A percentile compares a stretch with the other conserved stretches of the same genome.
phyloP scores from a whole-genome alignment of 2,113 vertebrate genomes.

The Tricholaema leucomelas region DNA sequence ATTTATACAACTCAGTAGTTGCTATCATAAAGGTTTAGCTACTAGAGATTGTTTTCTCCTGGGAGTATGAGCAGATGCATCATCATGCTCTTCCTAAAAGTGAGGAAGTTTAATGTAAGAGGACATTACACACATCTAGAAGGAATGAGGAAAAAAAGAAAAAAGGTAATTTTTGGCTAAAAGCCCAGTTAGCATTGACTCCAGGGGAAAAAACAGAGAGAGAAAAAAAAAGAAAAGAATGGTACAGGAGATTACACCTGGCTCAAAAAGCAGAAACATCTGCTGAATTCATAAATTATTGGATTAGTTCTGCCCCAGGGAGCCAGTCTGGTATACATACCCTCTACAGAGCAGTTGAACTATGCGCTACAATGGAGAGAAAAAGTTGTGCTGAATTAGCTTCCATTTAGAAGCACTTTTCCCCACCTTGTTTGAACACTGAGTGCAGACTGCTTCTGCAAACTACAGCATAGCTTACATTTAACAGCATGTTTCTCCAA shows the following conservation, averaged over 20 bases:
- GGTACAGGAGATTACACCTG: conserved; percentile 48
- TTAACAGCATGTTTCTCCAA: not conserved
- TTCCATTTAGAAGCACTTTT: not conserved
- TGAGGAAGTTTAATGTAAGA: not conserved
- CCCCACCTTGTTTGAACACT: not conserved
- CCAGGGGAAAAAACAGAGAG: not conserved
- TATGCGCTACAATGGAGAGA: not conserved
- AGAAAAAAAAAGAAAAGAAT: not conserved
- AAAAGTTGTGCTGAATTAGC: not conserved
- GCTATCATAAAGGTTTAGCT: not conserved
- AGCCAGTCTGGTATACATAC: not conserved
- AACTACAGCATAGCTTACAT: not conserved
- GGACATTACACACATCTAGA: not conserved
- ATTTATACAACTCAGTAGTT: not conserved
- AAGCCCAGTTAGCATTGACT: conserved; percentile 10
- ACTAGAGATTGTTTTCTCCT: not conserved
- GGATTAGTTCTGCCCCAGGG: conserved; percentile 51
- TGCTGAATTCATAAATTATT: conserved; percentile 21
- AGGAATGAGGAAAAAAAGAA: not conserved
- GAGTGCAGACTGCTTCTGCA: not conserved
- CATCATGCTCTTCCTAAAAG: not conserved
- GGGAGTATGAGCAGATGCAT: not conserved
- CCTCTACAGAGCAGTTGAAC: not conserved
- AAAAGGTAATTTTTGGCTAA: conserved; percentile 24
- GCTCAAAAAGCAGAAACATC: conserved; percentile 42